These are phyloP conservation scores for Ceyx cyanopectus DNA, from an alignment of 2,113 vertebrate species.

Conservation along the genomic window DNA sequence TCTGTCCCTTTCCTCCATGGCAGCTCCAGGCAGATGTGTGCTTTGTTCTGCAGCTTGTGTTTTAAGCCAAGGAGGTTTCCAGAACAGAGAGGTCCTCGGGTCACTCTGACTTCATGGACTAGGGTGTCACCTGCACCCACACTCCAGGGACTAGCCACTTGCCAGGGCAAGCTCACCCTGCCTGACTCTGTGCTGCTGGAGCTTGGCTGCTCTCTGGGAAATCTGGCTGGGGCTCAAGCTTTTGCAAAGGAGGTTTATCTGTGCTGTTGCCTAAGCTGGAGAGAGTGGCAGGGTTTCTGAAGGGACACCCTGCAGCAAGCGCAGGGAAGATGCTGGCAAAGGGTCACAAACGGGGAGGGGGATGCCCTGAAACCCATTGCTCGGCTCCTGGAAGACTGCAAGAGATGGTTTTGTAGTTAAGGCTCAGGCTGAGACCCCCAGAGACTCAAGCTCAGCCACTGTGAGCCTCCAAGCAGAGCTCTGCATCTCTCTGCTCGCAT, in stretches of 20 bases:
- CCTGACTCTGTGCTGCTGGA: not conserved
- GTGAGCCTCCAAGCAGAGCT: not conserved
- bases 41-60: not conserved
- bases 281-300: not conserved
- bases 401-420: conserved; percentile 13
- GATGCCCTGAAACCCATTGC: not conserved
- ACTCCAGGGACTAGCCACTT: not conserved
- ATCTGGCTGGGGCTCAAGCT: not conserved
- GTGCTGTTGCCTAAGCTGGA: not conserved
- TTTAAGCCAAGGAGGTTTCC: not conserved
- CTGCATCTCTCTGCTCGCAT: not conserved
- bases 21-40: accelerated
- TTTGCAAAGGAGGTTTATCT: not conserved
- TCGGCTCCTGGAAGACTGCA: not conserved
- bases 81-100: not conserved
- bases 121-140: not conserved
- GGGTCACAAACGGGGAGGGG: not conserved
- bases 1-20: not conserved
- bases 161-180: not conserved
- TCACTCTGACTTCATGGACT: not conserved
- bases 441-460: not conserved
- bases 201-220: not conserved
- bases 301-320: not conserved
- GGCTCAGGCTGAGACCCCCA: not conserved
- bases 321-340: not conserved